Percentiles rank a stretch among this genome's conserved stretches.
Evolutionary conservation across 2,113 vertebrate species (phyloP).

Genomic region (Turnix velox): DNA sequence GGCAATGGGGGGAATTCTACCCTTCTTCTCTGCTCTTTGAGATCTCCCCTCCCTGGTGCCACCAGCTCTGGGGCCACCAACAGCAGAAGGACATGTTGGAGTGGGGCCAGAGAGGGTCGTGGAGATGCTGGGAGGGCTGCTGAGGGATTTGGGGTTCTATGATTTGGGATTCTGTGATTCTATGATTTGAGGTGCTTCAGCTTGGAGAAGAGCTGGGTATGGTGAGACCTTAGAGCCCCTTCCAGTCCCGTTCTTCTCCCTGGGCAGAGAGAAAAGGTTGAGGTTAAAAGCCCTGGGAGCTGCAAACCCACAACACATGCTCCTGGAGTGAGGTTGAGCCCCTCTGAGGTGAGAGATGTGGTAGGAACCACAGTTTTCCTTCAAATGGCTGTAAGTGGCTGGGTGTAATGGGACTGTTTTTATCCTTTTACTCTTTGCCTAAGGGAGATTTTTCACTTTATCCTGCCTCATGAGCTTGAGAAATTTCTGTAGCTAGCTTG

Average conservation of each 20-base stretch:
- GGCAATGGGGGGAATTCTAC: too few species aligned
- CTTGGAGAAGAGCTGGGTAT: too few species aligned
- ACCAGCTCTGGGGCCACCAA: too few species aligned
- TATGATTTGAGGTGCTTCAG: too few species aligned
- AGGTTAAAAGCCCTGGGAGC: not conserved
- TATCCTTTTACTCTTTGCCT: not conserved
- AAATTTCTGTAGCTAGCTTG: not conserved
- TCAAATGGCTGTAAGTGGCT: not conserved
- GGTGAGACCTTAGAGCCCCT: too few species aligned
- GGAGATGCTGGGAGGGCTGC: too few species aligned
- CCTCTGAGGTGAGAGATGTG: rapidly evolving
- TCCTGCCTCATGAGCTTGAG: not conserved
- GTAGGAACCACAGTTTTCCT: not conserved
- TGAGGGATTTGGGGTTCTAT: too few species aligned
- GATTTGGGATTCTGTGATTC: too few species aligned
- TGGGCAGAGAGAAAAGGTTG: not conserved
- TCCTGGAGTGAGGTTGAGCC: not conserved
- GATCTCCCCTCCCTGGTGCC: too few species aligned
- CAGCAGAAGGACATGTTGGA: too few species aligned
- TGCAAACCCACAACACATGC: rapidly evolving
- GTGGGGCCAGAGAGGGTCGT: too few species aligned
- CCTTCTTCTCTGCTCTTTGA: too few species aligned
- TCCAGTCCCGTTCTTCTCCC: not conserved
- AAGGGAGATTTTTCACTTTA: not conserved
- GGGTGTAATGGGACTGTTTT: not conserved